A percentile compares a stretch with the other conserved stretches of the same genome.
phyloP scores from a whole-genome alignment of 2,797 vertebrate genomes.

The Rousettus madagascariensis region DNA sequence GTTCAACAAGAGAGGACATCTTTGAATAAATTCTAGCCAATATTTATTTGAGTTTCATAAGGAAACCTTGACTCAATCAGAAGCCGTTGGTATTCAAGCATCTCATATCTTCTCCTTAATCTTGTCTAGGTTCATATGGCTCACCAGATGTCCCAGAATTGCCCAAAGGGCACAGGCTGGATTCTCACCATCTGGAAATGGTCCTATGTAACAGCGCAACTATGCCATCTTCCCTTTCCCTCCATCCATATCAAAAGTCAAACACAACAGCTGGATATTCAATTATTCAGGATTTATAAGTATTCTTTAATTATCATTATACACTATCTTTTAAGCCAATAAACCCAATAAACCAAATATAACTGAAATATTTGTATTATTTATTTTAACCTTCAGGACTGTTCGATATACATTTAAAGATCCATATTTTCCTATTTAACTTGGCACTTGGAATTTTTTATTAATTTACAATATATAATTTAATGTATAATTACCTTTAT shows the following conservation, averaged over 20 bases:
- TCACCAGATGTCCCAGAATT: slow-evolving; percentile 54
- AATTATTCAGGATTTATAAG: slow-evolving; percentile 66
- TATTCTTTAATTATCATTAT: slow-evolving; percentile 47
- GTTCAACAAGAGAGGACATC: not conserved
- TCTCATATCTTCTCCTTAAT: not conserved
- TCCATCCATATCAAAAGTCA: slow-evolving; percentile 38
- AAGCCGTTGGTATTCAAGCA: not conserved
- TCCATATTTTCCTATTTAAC: not conserved
- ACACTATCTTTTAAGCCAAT: slow-evolving; percentile 29
- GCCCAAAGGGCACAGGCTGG: not conserved
- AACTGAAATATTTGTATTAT: not conserved
- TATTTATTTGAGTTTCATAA: not conserved
- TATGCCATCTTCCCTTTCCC: not conserved
- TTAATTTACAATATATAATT: not conserved
- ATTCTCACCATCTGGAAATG: slow-evolving; percentile 54
- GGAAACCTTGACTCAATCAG: not conserved
- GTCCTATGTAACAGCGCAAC: slow-evolving; percentile 4
- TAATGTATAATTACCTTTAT: not conserved
- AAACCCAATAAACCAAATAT: slow-evolving; percentile 4
- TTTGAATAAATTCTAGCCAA: not conserved
- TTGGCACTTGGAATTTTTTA: not conserved
- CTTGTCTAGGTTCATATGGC: slow-evolving; percentile 7
- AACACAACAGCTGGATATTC: slow-evolving; percentile 58
- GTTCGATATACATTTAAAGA: not conserved
- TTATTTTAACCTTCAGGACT: not conserved